A percentile compares a stretch with the other conserved stretches of the same genome.
phyloP scores from a whole-genome alignment of 2,113 vertebrate species.

The Nerophis lumbriciformis region DNA sequence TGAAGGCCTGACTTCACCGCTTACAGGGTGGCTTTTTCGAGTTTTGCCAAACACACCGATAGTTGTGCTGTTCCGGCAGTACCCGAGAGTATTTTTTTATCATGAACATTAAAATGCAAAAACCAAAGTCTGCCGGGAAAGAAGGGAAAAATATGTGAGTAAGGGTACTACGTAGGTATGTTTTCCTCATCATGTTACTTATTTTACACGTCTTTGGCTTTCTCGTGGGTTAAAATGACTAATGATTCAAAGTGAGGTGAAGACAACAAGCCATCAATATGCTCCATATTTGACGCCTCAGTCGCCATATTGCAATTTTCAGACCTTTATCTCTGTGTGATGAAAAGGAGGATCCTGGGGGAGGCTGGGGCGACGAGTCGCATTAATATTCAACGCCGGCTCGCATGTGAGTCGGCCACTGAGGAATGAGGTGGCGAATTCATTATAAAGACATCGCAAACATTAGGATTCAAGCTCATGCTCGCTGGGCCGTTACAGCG shows the following conservation, averaged over 20 bases:
- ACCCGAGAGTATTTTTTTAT: too few relatives aligned
- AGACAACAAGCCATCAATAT: conserved; percentile 18
- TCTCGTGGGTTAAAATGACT: conserved; percentile 8
- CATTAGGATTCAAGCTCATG: conserved; percentile 59
- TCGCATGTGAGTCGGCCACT: conserved; percentile 25
- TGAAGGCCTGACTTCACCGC: too few relatives aligned
- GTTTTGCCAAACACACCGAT: too few relatives aligned
- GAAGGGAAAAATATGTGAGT: too few relatives aligned
- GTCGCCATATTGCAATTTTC: conserved; percentile 45
- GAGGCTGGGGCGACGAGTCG: conserved; percentile 19
- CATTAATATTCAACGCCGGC: conserved; percentile 48
- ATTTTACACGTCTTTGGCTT: too few relatives aligned
- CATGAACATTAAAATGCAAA: too few relatives aligned
- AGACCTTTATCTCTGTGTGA: conserved; percentile 46
- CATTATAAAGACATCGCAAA: conserved; percentile 47
- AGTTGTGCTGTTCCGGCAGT: too few relatives aligned
- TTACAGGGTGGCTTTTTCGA: too few relatives aligned
- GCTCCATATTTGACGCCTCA: conserved; percentile 32
- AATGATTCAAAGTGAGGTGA: conserved; percentile 19
- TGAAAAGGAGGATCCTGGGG: conserved; percentile 36
- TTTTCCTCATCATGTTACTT: too few relatives aligned
- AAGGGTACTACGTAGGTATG: too few relatives aligned
- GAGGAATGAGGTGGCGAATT: conserved; percentile 49
- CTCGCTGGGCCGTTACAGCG: conserved; percentile 14
- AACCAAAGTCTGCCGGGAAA: too few relatives aligned